Evolutionary conservation across 2,113 vertebrate genomes (phyloP), one percentile per base, ranked within the genome.

Genomic region (Dasyornis broadbenti): DNA sequence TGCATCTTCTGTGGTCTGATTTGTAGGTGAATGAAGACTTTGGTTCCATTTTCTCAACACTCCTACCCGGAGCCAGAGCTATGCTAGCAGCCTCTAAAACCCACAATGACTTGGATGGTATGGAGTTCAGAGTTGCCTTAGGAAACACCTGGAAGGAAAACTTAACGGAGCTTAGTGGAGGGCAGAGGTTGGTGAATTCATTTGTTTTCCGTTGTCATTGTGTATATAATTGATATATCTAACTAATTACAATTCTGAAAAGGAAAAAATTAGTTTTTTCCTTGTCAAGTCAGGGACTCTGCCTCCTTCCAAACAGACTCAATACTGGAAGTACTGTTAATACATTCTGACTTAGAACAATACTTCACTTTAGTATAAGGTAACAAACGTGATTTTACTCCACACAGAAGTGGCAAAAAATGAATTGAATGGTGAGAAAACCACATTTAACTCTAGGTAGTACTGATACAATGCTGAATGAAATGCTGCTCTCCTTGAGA

Each of bases 131-230:
- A 94, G 98, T 99, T 82, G 99, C 99, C 60, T 97, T 99, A 94
- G 99, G 99, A 82, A 98, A 98, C 68, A 99, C 98, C 19, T 99
- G 99, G 99, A 99, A 99, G 95, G 99, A 99, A 96, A 99, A 99
- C 94, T 98, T 99, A 86, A 98, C 98, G 16, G 99, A 99, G 97
- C 99, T 99, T 68, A 99, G 99, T 61, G 99, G 99, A 39, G 99
- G 99, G 53, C 99, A 99, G 96, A 99, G 99, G 99, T 99, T 83
- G 75, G 96, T 92, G 42, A 59, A 66, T 54, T 54, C 0, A 40
- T 31, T 76, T 68, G 31, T 35, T 92, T 79, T 63, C 39, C 22
- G 10, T 30, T 80, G 35, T 28, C 10, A 9, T 24, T 61, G 3
- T 71, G 6, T 60, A 11, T 49, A 2, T 28, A 56, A 35, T 15